Evolutionary conservation across 1,140 invertebrate species (phyloP).

Genomic region (Bombus superbus): DNA sequence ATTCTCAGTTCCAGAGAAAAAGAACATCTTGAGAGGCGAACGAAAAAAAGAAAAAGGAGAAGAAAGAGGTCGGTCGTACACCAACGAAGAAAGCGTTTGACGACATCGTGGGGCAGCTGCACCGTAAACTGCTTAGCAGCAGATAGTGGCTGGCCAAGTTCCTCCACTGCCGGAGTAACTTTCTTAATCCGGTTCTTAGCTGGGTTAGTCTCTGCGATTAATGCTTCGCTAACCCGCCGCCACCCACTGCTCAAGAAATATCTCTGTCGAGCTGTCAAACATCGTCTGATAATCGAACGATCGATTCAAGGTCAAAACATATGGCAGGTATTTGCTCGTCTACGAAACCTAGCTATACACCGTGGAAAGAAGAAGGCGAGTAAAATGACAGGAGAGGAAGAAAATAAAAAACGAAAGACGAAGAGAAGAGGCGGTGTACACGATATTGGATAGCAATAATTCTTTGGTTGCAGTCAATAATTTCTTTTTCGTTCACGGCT

Average conservation of each 20-base stretch:
- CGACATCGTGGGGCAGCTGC: constrained; percentile 51
- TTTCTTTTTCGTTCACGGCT: constrained; percentile 8
- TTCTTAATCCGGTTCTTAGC: constrained; percentile 72
- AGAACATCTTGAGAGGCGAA: constrained; percentile 30
- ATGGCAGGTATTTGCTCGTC: neutral
- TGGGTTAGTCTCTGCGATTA: constrained; percentile 70
- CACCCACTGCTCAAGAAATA: neutral
- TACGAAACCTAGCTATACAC: neutral
- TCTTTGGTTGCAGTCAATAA: constrained; percentile 33
- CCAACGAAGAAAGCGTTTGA: constrained; percentile 50
- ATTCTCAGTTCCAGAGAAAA: constrained; percentile 41
- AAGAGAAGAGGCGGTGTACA: too few species aligned
- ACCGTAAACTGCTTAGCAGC: constrained; percentile 66
- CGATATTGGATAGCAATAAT: constrained; percentile 32
- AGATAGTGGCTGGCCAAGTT: constrained; percentile 60
- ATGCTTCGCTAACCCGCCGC: constrained; percentile 56
- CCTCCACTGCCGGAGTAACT: constrained; percentile 59
- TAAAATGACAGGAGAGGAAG: too few species aligned
- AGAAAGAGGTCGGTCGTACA: constrained; percentile 7
- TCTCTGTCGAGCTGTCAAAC: constrained; percentile 3
- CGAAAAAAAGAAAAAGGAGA: neutral
- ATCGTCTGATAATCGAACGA: neutral
- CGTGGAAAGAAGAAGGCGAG: too few species aligned
- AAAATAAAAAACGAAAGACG: too few species aligned
- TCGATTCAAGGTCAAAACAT: neutral